Evolutionary conservation across 1,140 invertebrate species (phyloP).

Genomic region (Papilio polyxenes): DNA sequence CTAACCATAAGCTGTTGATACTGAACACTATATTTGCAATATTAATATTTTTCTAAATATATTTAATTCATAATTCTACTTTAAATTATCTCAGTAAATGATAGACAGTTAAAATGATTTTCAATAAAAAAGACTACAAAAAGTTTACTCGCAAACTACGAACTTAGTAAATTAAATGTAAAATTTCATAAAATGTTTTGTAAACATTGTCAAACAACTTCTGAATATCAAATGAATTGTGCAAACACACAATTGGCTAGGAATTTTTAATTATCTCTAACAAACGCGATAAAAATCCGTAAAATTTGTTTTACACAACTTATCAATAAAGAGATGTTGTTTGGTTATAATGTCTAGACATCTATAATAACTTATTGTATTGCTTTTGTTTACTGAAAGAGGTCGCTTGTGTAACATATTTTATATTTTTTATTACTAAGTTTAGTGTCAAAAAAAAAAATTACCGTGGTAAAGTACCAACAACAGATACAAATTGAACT

Average conservation of each 20-base stretch:
- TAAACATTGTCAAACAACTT: no score
- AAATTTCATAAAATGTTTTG: no score
- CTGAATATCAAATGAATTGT: neutral
- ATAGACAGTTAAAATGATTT: no score
- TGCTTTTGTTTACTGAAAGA: neutral
- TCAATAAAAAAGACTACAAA: no score
- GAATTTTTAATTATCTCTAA: constrained; percentile 13
- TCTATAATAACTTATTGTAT: constrained; percentile 1
- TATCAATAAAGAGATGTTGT: neutral
- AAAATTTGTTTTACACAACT: constrained; percentile 6
- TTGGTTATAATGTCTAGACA: neutral
- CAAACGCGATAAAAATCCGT: neutral
- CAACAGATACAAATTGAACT: no score
- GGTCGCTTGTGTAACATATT: neutral
- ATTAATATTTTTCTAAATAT: neutral
- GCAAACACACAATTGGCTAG: neutral
- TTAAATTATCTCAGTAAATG: no score
- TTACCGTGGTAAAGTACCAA: no score
- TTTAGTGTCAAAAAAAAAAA: no score
- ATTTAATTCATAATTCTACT: neutral
- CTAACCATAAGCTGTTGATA: neutral
- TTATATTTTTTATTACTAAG: neutral
- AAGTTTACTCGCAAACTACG: no score
- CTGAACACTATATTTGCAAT: neutral
- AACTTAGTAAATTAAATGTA: no score